These are phyloP conservation scores for Ypsolopha sequella DNA, from an alignment of 2,888 invertebrate genomes.

Conservation along the genomic window DNA sequence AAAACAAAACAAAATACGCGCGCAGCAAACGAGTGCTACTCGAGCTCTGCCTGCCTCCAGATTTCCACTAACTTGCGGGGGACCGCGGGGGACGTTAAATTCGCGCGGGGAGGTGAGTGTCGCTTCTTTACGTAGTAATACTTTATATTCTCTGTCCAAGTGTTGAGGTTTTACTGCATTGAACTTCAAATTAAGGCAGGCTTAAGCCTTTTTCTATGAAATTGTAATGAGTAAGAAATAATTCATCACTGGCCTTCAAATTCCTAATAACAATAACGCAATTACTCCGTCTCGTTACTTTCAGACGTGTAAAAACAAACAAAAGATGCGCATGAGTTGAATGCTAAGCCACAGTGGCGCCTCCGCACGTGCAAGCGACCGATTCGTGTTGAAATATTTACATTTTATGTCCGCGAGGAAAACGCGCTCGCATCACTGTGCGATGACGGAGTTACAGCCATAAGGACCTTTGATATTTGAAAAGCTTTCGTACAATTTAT, in stretches of 20 bases:
- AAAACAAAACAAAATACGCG: no score
- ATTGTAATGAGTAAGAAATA: no score
- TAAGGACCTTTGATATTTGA: constrained; percentile 1
- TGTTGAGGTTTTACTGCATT: background rate
- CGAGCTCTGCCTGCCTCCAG: no score
- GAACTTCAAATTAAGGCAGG: background rate
- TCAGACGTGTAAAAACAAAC: constrained; percentile 49
- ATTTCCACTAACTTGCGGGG: no score
- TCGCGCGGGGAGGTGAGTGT: no score
- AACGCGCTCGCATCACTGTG: constrained; percentile 15
- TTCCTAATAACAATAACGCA: constrained; percentile 56
- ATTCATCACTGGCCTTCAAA: constrained; percentile 5
- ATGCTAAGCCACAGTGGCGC: constrained; percentile 47
- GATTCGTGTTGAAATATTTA: constrained; percentile 53
- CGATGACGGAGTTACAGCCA: background rate
- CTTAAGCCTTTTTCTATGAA: background rate
- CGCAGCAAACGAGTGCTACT: no score
- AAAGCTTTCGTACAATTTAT: background rate
- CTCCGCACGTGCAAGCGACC: constrained; percentile 41
- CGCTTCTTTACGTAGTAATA: no score
- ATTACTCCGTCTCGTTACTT: constrained; percentile 16
- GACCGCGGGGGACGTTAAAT: no score
- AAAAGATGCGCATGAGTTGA: constrained; percentile 40
- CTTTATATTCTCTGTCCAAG: no score
- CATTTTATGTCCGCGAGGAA: constrained; percentile 29